Base-by-base conservation (phyloP, 1,140 invertebrate species). In the Neodiprion fabricii region DNA sequence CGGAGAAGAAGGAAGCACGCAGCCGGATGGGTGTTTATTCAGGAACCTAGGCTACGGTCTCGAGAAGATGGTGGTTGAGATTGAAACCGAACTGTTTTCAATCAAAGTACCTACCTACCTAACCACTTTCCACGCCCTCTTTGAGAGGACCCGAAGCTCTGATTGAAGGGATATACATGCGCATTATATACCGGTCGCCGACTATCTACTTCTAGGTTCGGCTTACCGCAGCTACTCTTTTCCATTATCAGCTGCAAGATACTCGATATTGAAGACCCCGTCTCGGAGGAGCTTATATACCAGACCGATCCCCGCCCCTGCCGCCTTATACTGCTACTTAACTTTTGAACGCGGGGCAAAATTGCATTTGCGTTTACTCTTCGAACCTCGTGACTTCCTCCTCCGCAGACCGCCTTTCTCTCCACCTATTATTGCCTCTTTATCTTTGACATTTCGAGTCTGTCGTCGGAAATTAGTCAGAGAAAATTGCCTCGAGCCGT, bases 21-120 rank as follows among this genome's bases (percentile, higher is more conserved):
- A 84, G 80, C 79, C 81, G 78, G 67, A 23, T 69, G 17, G 40
- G 81, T 82, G 81, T 84, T 84, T 84, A 84, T 83, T 84, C 80
- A 83, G 75, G 79, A 76, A 74, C 72, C 74, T 75, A 40, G 28
- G 28, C 28, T 40, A 61, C 66, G 72, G 67, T 74, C 73, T 40
- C 53, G 70, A 80, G 79, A 83, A 79, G 53, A 40, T 40, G 28
- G 53, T 61, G 79, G 80, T 71, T 71, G 75, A 79, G 81, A 83
- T 79, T 84, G 80, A 79, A 79, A 81, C 75, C 75, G 74, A 83
- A 77, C 78, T 82, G 78, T 82, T 81, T 75, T 80, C 78, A 75
- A 81, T 77, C 79, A 75, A 72, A 74, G 74, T 61, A 71, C 76
- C 70, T 72, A 74, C 70, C 76, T 71, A 70, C 70, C 50, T 67